These are phyloP conservation scores for Galbula dea DNA, from an alignment of 2,113 vertebrate species.

Conservation along the genomic window DNA sequence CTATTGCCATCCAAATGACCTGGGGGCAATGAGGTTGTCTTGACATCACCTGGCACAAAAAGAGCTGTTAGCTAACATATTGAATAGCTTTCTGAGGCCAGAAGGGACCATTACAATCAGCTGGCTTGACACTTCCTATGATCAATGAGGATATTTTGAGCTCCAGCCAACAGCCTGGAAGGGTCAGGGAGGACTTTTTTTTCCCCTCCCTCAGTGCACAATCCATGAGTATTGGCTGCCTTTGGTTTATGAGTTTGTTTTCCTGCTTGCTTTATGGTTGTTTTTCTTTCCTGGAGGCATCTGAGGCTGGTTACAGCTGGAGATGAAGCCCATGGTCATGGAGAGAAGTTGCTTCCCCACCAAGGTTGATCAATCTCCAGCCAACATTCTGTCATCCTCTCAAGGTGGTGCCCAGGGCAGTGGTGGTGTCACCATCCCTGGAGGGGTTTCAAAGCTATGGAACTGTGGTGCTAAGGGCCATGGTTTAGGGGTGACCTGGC, in stretches of 20 bases:
- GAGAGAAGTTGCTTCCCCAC: too few relatives aligned
- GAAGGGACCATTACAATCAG: neutral
- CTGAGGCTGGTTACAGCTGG: neutral
- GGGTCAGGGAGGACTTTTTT: neutral
- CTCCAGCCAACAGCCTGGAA: neutral
- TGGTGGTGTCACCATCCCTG: too few relatives aligned
- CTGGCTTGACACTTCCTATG: neutral
- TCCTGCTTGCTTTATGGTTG: neutral
- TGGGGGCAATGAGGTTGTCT: neutral
- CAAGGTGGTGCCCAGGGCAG: too few relatives aligned
- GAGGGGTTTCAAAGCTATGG: too few relatives aligned
- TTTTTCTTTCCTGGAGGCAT: neutral
- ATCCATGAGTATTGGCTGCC: neutral
- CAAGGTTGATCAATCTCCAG: too few relatives aligned
- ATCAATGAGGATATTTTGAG: neutral
- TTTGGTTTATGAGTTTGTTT: neutral
- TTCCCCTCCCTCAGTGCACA: neutral
- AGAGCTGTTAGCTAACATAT: neutral
- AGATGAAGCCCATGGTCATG: fast-evolving
- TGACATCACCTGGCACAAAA: neutral
- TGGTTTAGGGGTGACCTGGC: too few relatives aligned
- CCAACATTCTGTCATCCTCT: too few relatives aligned
- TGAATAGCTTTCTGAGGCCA: neutral
- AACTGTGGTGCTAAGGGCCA: too few relatives aligned
- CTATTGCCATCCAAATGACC: neutral